These are phyloP conservation scores for Phlogophora meticulosa DNA, from an alignment of 2,888 invertebrate species.

Conservation along the genomic window DNA sequence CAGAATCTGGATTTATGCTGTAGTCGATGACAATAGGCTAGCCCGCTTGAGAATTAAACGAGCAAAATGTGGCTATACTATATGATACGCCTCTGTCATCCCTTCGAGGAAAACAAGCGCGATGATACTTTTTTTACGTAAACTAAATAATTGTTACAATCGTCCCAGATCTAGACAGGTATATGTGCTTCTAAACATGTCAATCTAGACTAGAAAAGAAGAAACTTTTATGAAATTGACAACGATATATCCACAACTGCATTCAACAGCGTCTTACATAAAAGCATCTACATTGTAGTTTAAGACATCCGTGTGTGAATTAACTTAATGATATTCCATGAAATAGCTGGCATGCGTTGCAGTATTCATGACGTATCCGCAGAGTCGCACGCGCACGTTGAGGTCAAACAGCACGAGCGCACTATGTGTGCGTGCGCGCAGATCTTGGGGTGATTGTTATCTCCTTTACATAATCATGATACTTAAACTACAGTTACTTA, in stretches of 20 bases:
- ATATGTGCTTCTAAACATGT: not conserved
- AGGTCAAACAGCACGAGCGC: slow-evolving; percentile 60
- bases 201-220: not conserved
- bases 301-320: slow-evolving; percentile 49
- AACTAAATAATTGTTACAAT: too few relatives aligned
- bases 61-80: too few relatives aligned
- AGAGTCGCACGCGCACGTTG: slow-evolving; percentile 52
- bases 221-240: not conserved
- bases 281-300: slow-evolving; percentile 28
- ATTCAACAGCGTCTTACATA: slow-evolving; percentile 17
- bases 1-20: too few relatives aligned
- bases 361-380: slow-evolving; percentile 53
- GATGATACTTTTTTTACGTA: too few relatives aligned
- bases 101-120: too few relatives aligned
- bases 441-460: slow-evolving; percentile 44
- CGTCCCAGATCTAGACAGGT: too few relatives aligned
- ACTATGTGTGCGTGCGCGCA: slow-evolving; percentile 38
- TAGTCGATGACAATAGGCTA: too few relatives aligned
- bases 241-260: not conserved
- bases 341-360: slow-evolving; percentile 55
- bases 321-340: slow-evolving; percentile 51
- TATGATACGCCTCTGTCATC: too few relatives aligned
- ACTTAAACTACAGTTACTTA: slow-evolving; percentile 41
- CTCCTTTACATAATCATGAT: slow-evolving; percentile 51
- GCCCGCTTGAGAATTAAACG: too few relatives aligned